phyloP scores from a whole-genome alignment of 2,888 invertebrate species.

The Drosophila limbata region DNA sequence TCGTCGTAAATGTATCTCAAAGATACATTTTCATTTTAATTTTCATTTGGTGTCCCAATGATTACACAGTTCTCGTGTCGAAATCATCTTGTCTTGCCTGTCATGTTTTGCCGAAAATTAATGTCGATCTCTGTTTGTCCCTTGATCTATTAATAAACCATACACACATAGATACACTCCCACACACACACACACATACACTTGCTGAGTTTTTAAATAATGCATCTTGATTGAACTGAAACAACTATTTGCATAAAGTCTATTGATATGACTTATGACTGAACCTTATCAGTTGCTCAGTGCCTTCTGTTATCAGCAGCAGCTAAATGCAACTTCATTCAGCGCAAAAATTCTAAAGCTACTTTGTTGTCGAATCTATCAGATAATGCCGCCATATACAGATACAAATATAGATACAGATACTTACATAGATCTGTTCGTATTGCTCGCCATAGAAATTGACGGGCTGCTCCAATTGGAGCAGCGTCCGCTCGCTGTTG shows the following conservation, averaged over 20 bases:
- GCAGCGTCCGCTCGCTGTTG: constrained; percentile 80
- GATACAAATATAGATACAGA: background rate
- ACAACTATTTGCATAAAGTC: constrained; percentile 17
- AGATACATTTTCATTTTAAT: constrained; percentile 14
- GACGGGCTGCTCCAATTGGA: constrained; percentile 87
- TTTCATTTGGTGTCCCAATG: constrained; percentile 13
- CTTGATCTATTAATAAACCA: constrained; percentile 62
- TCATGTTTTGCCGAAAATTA: constrained; percentile 72
- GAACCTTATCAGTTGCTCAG: constrained; percentile 10
- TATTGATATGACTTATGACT: constrained; percentile 5
- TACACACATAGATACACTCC: background rate
- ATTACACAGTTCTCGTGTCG: constrained; percentile 44
- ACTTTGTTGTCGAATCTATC: constrained; percentile 23
- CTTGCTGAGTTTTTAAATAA: background rate
- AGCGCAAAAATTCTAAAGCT: constrained; percentile 17
- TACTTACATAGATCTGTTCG: constrained; percentile 93
- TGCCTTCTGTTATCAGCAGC: constrained; percentile 1
- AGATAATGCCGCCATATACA: constrained; percentile 17
- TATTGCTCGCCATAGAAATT: constrained; percentile 92
- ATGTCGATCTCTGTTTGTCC: constrained; percentile 49
- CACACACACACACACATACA: background rate
- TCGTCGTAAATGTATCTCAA: constrained; percentile 35
- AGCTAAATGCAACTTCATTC: constrained; percentile 34
- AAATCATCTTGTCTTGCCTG: constrained; percentile 33
- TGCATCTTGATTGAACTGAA: constrained; percentile 25